These are phyloP conservation scores for Peromyscus polionotus DNA, from an alignment of 2,113 vertebrate species.

Conservation along the genomic window DNA sequence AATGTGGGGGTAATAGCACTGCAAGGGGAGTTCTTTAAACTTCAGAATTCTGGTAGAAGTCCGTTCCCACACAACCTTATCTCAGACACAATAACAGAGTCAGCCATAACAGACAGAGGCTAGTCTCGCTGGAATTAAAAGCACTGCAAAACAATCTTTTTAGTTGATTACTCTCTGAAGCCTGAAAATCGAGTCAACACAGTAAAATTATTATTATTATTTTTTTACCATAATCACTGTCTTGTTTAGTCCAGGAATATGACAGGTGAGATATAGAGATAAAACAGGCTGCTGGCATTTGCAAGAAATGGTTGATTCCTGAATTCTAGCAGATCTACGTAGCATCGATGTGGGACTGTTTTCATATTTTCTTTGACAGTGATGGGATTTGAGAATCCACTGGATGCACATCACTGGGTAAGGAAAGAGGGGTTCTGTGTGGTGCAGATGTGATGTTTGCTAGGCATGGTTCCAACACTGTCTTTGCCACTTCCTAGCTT, in stretches of 20 bases:
- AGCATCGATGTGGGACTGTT: neutral
- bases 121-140: neutral
- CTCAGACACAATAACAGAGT: neutral
- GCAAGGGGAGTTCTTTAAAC: neutral
- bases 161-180: neutral
- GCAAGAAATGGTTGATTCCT: neutral
- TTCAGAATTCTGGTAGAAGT: neutral
- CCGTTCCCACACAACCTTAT: neutral
- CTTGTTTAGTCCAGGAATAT: neutral
- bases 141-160: neutral
- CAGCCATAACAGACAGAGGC: neutral
- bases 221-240: neutral
- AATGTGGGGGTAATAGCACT: neutral
- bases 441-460: neutral
- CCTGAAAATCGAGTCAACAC: neutral
- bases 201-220: neutral
- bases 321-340: neutral
- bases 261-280: neutral
- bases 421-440: neutral
- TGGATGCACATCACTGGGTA: neutral
- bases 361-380: slow-evolving; percentile 32
- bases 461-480: neutral
- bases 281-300: neutral
- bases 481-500: neutral
- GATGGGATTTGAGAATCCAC: neutral